A percentile compares a stretch with the other conserved stretches of the same genome.
Conservation (phyloP, 23 tunicate genomes). For the Diplosoma virens region DNA sequence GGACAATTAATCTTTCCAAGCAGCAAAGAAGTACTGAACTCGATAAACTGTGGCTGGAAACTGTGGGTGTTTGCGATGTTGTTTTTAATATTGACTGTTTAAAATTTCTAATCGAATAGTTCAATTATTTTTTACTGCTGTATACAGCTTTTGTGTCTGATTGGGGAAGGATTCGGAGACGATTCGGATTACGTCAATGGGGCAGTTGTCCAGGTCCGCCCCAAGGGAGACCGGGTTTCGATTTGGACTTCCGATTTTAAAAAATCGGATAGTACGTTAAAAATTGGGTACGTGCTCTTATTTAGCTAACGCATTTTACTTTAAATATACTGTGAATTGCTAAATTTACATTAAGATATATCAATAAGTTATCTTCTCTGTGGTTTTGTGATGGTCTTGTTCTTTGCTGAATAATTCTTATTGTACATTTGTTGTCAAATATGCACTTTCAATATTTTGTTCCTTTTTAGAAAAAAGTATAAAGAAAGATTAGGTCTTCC, state of each 20-base stretch:
- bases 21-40: slow-evolving; percentile 76
- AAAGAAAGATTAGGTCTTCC: slow-evolving; percentile 36
- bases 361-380: too few species aligned
- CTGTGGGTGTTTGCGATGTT: slow-evolving; percentile 25
- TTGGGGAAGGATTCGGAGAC: slow-evolving; percentile 95
- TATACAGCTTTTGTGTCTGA: slow-evolving; percentile 69
- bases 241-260: slow-evolving; percentile 86
- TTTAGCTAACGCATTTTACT: not conserved
- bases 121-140: too few species aligned
- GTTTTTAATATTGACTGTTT: too few species aligned
- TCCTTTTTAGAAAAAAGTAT: slow-evolving; percentile 3
- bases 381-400: too few species aligned
- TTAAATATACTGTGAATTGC: too few species aligned
- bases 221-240: slow-evolving; percentile 80
- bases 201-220: slow-evolving; percentile 85
- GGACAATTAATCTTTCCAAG: slow-evolving; percentile 70
- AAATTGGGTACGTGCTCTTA: slow-evolving; percentile 70
- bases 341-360: too few species aligned
- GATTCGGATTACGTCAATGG: slow-evolving; percentile 89
- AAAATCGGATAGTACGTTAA: slow-evolving; percentile 30
- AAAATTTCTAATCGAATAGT: not conserved
- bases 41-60: slow-evolving; percentile 96
- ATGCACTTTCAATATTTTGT: too few species aligned
- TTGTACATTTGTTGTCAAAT: too few species aligned
- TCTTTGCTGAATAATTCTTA: too few species aligned